Base-by-base conservation (phyloP, 2,797 vertebrate genomes). In the Phoebastria nigripes region DNA sequence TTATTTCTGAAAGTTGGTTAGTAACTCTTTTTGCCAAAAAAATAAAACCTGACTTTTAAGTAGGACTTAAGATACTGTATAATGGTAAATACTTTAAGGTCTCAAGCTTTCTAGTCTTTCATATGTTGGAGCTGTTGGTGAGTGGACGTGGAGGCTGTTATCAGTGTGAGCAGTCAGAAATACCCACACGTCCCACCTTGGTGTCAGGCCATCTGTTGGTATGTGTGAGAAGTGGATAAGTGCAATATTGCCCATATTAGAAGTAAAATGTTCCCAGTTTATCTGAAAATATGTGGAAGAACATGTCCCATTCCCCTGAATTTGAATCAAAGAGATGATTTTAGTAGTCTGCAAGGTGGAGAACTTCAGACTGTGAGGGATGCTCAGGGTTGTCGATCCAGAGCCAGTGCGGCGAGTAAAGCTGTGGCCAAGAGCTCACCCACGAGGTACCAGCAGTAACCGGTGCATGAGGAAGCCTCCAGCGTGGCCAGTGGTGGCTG, bases 391-490 rank as follows among this genome's bases (percentile, higher is more conserved):
- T 47, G 47, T n/a, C 7, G 1, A 21, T 25, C 19, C 39, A 42
- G 76, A 63, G 42, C 29, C 7, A 12, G 31, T 33, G 55, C 1
- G 1, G 21, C 8, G 46, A 70, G 59, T 29, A 13, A 46, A 66
- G 37, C 62, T 2, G 6, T 20, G 55, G 21, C 59, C 42, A 21
- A 51, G 81, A 59, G 41, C 62, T 87, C 18, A 14, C 16, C 29
- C 14, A 0, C 0, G 3, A 39, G 46, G 33, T 54, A 9, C 44
- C 22, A 22, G 42, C 56, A 11, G 41, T 28, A 31, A 18, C 9
- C 5, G 5, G 47, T 28, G 19, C 33, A 9, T 0, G 0, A n/a
- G 67, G 74, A 79, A 69, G 61, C 18, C 46, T 44, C 54, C 18
- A 18, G 19, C 2, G 0, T 15, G 55, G 44, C 37, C 15, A 37